Conservation (phyloP, 2,888 invertebrate species). For the Zeuzera pyrina region DNA sequence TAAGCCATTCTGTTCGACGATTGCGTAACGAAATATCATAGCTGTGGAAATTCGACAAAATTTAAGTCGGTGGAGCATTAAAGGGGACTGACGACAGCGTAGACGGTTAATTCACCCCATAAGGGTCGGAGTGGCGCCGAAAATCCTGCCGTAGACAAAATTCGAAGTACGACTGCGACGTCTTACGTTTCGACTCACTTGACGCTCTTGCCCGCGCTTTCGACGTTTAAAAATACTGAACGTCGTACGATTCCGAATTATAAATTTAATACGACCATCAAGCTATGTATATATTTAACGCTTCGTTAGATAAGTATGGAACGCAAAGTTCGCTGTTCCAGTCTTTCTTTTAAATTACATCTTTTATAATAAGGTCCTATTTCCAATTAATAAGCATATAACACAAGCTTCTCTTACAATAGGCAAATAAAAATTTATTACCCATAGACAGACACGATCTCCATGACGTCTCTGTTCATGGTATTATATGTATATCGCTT, state of each 20-base stretch:
- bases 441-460: no score
- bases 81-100: conserved; percentile 53
- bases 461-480: no score
- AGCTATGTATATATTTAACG: no score
- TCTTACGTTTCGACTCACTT: conserved; percentile 25
- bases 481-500: conserved; percentile 17
- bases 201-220: not conserved
- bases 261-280: no score
- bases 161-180: conserved; percentile 50
- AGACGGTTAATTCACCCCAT: conserved; percentile 70
- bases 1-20: conserved; percentile 51
- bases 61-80: conserved; percentile 68
- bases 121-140: conserved; percentile 68
- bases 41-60: conserved; percentile 67
- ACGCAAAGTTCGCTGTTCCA: no score
- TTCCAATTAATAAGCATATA: no score
- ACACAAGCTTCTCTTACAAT: no score
- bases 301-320: no score
- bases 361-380: no score
- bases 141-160: conserved; percentile 67
- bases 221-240: conserved; percentile 1
- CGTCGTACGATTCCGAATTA: no score
- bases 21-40: conserved; percentile 59
- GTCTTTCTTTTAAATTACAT: no score
- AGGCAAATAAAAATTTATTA: no score